Evolutionary conservation across 2,888 invertebrate species (phyloP), one percentile per base, ranked within the genome.

Genomic region (Cerastis rubricosa): DNA sequence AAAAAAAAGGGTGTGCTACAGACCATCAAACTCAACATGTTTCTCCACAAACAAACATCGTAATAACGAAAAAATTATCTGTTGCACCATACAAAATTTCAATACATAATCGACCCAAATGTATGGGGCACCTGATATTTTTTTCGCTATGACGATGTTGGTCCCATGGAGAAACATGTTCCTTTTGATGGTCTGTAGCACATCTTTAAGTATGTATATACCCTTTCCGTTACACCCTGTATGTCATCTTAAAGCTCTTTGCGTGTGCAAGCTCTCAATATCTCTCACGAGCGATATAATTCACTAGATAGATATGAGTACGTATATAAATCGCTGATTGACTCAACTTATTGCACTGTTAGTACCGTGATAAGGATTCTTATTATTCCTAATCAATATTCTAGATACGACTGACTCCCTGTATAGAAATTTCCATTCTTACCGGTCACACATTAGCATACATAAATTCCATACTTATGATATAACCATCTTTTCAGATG

Each of bases 401-500:
- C 83, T 77, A 83, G 22, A 61, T 66, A 77, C 77, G 17, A 76
- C 59, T 66, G 14, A 76, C 59, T 66, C 45, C 35, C n/a, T 83
- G 54, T 54, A 67, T 43, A 83, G 35, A 66, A 29, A 83, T 83
- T 77, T 66, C 61, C 49, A 83, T 78, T 67, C n/a, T 57, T 45
- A 14, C 29, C 61, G 47, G 65, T 65, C 51, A 43, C 25, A 14
- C 49, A 78, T 71, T 80, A 25, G 51, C 66, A 74, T 77, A 71
- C 14, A 82, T 59, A 65, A 57, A 76, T 67, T 61, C 66, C 47
- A 49, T 29, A 70, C 66, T 71, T 82, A 80, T 64, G 57, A 80
- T 66, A 51, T 35, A 83, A 63, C 65, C 19, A 57, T 85, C 14
- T 78, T 93, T 94, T 12, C 92, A 95, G 95, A 92, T 92, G 90